Percentiles rank a stretch among this genome's conserved stretches.
These are phyloP conservation scores for Clarias gariepinus DNA, from an alignment of 2,113 vertebrate genomes.

Conservation along the genomic window DNA sequence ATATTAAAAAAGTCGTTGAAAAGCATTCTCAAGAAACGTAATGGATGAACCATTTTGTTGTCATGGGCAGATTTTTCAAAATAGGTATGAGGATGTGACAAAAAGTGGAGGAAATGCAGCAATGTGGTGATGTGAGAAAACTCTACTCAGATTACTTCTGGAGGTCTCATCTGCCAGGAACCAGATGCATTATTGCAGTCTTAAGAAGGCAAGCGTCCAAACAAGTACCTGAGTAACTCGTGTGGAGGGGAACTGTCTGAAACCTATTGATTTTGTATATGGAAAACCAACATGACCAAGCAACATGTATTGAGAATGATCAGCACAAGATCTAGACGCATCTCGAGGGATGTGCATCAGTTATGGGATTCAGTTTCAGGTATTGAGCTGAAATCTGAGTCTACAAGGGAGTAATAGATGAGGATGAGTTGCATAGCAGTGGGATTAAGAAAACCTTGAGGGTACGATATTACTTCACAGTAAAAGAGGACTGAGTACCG, in stretches of 20 bases:
- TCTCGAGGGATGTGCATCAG: background rate
- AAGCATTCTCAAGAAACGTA: background rate
- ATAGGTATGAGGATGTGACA: background rate
- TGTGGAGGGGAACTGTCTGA: background rate
- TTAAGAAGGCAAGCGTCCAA: background rate
- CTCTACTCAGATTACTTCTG: background rate
- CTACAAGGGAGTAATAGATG: too few relatives aligned
- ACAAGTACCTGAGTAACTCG: background rate
- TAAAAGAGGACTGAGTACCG: background rate
- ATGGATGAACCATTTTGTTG: background rate
- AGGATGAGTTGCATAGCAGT: background rate
- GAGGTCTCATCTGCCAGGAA: background rate
- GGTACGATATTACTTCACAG: background rate
- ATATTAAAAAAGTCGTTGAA: background rate
- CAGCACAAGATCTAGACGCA: background rate
- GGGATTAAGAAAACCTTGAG: background rate
- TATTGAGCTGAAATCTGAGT: background rate
- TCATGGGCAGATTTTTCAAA: background rate
- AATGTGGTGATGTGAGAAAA: background rate
- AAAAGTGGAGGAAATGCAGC: background rate
- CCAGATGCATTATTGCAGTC: background rate
- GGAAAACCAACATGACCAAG: background rate
- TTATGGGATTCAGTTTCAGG: background rate
- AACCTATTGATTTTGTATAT: background rate
- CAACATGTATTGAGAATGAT: background rate